Evolutionary conservation across 2,888 invertebrate genomes (phyloP).

Genomic region (Sphecodes monilicornis): DNA sequence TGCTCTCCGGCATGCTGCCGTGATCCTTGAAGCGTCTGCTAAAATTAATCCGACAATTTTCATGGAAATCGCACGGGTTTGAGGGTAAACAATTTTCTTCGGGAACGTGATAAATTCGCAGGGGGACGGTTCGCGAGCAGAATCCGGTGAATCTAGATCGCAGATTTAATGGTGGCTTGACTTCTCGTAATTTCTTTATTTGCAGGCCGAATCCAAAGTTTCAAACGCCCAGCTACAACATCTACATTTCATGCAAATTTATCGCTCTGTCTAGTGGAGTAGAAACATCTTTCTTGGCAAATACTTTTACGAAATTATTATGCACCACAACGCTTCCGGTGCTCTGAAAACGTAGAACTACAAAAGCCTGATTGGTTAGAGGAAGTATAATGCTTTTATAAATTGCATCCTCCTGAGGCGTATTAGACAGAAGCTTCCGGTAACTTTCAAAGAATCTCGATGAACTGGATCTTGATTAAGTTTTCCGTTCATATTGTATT

Average conservation of each 20-base stretch:
- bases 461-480: slow-evolving; percentile 60
- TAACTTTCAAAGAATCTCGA: slow-evolving; percentile 46
- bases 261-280: background rate
- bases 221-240: background rate
- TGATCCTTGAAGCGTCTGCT: slow-evolving; percentile 8
- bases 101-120: slow-evolving; percentile 4
- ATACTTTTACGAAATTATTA: slow-evolving; percentile 26
- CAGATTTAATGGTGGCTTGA: background rate
- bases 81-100: slow-evolving; percentile 26
- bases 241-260: background rate
- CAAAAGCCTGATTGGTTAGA: slow-evolving; percentile 12
- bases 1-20: background rate
- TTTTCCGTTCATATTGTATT: slow-evolving; percentile 37
- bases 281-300: slow-evolving; percentile 1
- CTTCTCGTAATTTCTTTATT: background rate
- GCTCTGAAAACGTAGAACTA: background rate
- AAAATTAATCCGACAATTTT: slow-evolving; percentile 43
- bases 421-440: slow-evolving; percentile 55
- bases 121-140: background rate
- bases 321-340: slow-evolving; percentile 11
- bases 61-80: slow-evolving; percentile 21
- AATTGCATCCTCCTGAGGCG: slow-evolving; percentile 59
- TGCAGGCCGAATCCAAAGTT: background rate
- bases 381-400: slow-evolving; percentile 40
- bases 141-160: background rate